Evolutionary conservation across 92 coral and sea anemone genomes (phyloP), one percentile per base, ranked within the genome.

Genomic region (Zoanthus sociatus): DNA sequence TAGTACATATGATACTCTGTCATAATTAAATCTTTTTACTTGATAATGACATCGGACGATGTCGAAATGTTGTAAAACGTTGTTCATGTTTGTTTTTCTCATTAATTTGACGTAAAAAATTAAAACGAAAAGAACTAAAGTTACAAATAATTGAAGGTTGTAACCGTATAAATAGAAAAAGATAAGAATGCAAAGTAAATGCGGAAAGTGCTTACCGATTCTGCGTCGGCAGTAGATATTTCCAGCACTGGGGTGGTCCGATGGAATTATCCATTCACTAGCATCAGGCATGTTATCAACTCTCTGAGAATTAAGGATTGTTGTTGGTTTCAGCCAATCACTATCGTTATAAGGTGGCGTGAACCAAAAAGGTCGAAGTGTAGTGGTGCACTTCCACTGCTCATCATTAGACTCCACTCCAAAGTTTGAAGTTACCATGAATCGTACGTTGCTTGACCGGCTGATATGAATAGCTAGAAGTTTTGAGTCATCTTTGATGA

Each of bases 401-500:
- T 48, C 77, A 15, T 73, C 77, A 16, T 20, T 18, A 12, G 55
- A 44, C 14, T 73, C 12, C 14, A 73, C 77, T 10, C 77, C 77
- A 45, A 73, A 73, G 47, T 73, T 73, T 4, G 77, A 73, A 26
- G 30, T 17, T 5, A 37, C 21, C 77, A 73, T 73, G 5, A 73
- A 45, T 8, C 77, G 5, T 48, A 73, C 56, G 6, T 73, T 7
- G 21, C 55, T 48, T 16, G 55, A 45, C 26, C 77, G 30, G 32
- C 20, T 73, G 21, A 73, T 15, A 14, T 46, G 16, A n/a, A 73
- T 45, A 45, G 77, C 77, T n/a, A 73, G 45, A 37, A 73, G 7
- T 20, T 73, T 73, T 73, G 77, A 53, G 12, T 73, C 55, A 17
- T 73, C 77, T 45, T 73, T 73, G 77, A 73, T 73, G 45, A 73